Conservation (phyloP, 2,113 vertebrate genomes). For the Proterorhinus semilunaris region DNA sequence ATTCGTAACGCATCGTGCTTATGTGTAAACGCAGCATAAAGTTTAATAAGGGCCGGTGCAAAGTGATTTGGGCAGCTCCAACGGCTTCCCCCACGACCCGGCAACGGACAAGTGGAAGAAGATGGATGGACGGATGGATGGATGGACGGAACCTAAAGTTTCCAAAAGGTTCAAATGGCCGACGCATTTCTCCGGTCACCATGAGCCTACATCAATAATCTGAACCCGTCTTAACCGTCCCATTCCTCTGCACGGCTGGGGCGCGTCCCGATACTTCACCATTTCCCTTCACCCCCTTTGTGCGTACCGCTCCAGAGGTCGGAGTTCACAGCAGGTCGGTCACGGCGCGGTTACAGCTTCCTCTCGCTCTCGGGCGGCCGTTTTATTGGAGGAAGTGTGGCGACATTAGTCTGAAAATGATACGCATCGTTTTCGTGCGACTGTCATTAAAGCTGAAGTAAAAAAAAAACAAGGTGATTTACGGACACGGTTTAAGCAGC, state of each 20-base stretch:
- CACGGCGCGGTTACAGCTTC: constrained; percentile 53
- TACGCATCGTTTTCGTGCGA: constrained; percentile 56
- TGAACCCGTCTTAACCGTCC: too few relatives aligned
- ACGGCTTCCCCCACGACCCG: too few relatives aligned
- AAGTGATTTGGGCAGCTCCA: too few relatives aligned
- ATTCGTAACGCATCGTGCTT: too few relatives aligned
- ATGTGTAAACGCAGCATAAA: too few relatives aligned
- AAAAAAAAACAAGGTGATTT: constrained; percentile 50
- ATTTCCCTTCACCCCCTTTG: constrained; percentile 64
- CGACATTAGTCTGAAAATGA: constrained; percentile 51
- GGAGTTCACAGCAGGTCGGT: constrained; percentile 53
- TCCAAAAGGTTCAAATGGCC: too few relatives aligned
- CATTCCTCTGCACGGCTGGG: constrained; percentile 9
- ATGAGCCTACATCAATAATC: too few relatives aligned
- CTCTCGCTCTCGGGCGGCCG: constrained; percentile 34
- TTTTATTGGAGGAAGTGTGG: constrained; percentile 43
- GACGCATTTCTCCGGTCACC: too few relatives aligned
- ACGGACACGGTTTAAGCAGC: constrained; percentile 11
- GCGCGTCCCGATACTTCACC: constrained; percentile 55
- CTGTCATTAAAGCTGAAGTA: constrained; percentile 25
- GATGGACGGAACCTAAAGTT: too few relatives aligned
- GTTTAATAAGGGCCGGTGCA: too few relatives aligned
- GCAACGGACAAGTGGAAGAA: too few relatives aligned
- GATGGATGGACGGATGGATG: too few relatives aligned
- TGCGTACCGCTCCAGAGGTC: constrained; percentile 58